phyloP scores from a whole-genome alignment of 2,888 invertebrate genomes.

The Catocala fraxini region DNA sequence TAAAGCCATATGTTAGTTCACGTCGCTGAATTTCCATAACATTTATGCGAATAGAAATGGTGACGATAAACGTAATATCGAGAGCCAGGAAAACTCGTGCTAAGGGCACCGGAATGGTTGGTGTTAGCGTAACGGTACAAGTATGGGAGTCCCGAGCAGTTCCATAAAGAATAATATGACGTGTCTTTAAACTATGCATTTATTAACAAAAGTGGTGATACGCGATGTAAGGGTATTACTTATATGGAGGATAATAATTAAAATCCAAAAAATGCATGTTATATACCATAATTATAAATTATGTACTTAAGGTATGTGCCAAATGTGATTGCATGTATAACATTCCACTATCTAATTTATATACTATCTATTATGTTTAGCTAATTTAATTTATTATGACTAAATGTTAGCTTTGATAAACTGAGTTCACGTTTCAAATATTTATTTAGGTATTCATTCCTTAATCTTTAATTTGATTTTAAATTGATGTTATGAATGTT shows the following conservation, averaged over 20 bases:
- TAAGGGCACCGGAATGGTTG: no score
- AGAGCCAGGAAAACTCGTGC: no score
- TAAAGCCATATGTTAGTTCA: no score
- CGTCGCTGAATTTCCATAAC: no score
- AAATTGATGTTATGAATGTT: conserved; percentile 36
- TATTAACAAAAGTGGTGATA: background rate
- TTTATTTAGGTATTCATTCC: background rate
- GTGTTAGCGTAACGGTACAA: no score
- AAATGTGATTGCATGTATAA: conserved; percentile 27
- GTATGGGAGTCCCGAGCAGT: no score
- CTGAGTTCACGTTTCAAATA: conserved; percentile 3
- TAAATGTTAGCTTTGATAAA: background rate
- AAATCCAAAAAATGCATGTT: background rate
- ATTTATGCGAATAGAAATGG: no score
- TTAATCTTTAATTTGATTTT: background rate
- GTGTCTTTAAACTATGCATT: conserved; percentile 1
- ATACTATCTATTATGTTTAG: no score
- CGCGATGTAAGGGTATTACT: conserved; percentile 13
- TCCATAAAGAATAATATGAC: background rate
- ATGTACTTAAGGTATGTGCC: conserved; percentile 38
- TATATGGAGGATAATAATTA: conserved; percentile 24
- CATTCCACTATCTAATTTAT: conserved; percentile 22
- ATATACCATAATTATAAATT: conserved; percentile 16
- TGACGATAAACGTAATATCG: no score
- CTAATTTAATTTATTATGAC: no score